Evolutionary conservation across 2,113 vertebrate species (phyloP).

Genomic region (Phyllostomus discolor): DNA sequence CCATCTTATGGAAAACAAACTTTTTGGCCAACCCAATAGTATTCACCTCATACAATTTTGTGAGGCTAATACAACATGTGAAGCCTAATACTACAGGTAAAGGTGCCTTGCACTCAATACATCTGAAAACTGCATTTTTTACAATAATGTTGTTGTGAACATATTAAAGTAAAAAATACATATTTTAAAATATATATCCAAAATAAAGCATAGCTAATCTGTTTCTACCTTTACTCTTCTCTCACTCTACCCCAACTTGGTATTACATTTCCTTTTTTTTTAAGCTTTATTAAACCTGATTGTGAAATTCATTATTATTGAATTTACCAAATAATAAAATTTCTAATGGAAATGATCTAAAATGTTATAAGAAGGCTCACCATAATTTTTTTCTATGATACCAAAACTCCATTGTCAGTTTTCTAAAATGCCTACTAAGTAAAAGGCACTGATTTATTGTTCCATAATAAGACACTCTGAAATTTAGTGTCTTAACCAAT

Average conservation of each 20-base stretch:
- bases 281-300: neutral
- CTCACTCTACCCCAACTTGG: neutral
- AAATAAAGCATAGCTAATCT: neutral
- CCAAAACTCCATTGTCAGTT: neutral
- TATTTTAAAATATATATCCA: neutral
- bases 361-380: neutral
- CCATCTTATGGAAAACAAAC: no score
- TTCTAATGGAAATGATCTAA: neutral
- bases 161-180: conserved; percentile 11
- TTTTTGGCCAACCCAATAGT: no score
- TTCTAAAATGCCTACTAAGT: neutral
- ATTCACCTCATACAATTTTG: neutral
- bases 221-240: neutral
- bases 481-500: neutral
- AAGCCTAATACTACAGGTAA: neutral
- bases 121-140: neutral
- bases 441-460: neutral
- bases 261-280: neutral
- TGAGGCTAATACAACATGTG: neutral
- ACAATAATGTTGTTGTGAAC: neutral
- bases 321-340: neutral
- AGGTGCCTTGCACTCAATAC: neutral
- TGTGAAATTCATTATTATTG: neutral
- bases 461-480: neutral
- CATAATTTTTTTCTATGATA: neutral